phyloP scores from a whole-genome alignment of 2,797 vertebrate species.

The Helicolenus hilgendorfi region DNA sequence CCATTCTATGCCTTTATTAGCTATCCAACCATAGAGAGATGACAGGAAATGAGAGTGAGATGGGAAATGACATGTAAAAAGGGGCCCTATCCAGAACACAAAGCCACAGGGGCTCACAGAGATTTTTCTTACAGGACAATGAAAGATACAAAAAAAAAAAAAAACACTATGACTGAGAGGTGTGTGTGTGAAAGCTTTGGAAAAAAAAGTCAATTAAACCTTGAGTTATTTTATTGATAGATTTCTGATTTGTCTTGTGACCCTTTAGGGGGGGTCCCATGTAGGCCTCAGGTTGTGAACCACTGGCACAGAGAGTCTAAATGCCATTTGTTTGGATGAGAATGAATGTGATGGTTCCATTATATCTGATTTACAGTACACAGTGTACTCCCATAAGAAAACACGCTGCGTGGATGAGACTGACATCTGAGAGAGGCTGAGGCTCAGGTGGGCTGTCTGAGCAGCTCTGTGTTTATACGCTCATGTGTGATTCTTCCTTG shows the following conservation, averaged over 20 bases:
- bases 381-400: background rate
- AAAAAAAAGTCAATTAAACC: no score
- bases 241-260: background rate
- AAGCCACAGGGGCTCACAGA: background rate
- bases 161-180: background rate
- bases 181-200: background rate
- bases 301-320: background rate
- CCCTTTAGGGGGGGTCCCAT: background rate
- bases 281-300: background rate
- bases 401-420: background rate
- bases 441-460: slow-evolving; percentile 52
- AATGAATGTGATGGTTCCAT: slow-evolving; percentile 1
- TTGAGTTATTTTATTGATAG: background rate
- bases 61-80: background rate
- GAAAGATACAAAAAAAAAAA: background rate
- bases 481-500: slow-evolving; percentile 9
- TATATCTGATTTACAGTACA: background rate
- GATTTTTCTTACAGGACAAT: background rate
- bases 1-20: background rate
- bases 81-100: no score
- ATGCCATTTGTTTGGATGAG: background rate
- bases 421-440: slow-evolving; percentile 32
- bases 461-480: slow-evolving; percentile 19
- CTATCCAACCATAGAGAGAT: background rate
- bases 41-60: background rate